Conservation (phyloP, 2,888 invertebrate genomes). For the Orthosia gothica region DNA sequence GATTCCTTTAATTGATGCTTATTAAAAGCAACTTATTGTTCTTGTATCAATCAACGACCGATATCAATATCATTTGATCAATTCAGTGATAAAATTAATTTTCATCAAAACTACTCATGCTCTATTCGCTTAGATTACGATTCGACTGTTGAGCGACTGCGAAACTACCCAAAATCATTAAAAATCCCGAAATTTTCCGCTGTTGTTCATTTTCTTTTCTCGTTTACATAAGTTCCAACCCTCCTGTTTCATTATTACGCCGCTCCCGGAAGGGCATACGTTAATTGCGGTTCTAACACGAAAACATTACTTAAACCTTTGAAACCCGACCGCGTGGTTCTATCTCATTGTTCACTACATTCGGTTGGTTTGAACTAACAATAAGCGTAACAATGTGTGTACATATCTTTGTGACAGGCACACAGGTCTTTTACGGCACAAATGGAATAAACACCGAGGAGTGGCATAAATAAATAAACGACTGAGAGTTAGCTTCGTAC, state of each 20-base stretch:
- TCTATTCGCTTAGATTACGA: too few relatives aligned
- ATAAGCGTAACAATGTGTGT: constrained; percentile 58
- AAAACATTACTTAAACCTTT: constrained; percentile 78
- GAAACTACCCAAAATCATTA: not conserved
- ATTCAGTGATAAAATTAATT: too few relatives aligned
- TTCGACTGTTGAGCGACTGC: too few relatives aligned
- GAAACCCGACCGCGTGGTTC: constrained; percentile 77
- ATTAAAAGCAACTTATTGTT: not conserved
- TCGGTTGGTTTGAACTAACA: constrained; percentile 54
- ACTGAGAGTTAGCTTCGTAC: constrained; percentile 25
- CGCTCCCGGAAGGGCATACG: constrained; percentile 75
- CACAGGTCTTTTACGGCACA: constrained; percentile 47
- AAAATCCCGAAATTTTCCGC: constrained; percentile 6
- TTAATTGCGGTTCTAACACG: constrained; percentile 82
- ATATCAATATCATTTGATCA: too few relatives aligned
- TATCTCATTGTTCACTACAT: constrained; percentile 78
- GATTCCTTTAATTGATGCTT: not conserved
- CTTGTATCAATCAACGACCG: too few relatives aligned
- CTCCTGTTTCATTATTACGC: constrained; percentile 77
- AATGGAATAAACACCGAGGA: constrained; percentile 51
- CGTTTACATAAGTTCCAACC: constrained; percentile 41
- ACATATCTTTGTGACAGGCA: constrained; percentile 53
- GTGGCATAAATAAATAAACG: constrained; percentile 49
- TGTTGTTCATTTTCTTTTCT: constrained; percentile 29
- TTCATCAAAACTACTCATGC: not conserved